phyloP scores from a whole-genome alignment of 2,888 invertebrate species.

The Bellardia pandia region DNA sequence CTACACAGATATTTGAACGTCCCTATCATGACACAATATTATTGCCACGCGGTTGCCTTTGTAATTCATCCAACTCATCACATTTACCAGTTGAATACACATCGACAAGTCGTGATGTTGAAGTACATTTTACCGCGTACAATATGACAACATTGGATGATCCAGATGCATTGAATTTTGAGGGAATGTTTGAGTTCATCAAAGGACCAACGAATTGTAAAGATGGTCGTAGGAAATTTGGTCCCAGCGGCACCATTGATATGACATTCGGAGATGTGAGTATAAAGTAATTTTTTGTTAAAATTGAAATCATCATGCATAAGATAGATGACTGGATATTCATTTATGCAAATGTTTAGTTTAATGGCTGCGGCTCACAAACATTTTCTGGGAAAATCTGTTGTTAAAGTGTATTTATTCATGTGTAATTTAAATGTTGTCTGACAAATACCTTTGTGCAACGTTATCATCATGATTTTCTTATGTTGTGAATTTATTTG shows the following conservation, averaged over 20 bases:
- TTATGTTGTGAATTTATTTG: slow-evolving; percentile 19
- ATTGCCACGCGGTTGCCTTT: slow-evolving; percentile 91
- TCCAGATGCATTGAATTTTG: slow-evolving; percentile 93
- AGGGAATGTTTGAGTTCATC: slow-evolving; percentile 93
- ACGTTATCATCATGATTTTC: not conserved
- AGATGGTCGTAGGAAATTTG: slow-evolving; percentile 88
- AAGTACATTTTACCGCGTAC: slow-evolving; percentile 91
- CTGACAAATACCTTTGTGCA: slow-evolving; percentile 12
- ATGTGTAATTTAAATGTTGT: slow-evolving; percentile 12
- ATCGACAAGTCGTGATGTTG: slow-evolving; percentile 90
- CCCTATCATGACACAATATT: slow-evolving; percentile 90
- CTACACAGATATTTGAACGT: slow-evolving; percentile 87
- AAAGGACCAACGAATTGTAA: slow-evolving; percentile 89
- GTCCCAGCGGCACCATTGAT: slow-evolving; percentile 91
- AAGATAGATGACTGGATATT: not conserved
- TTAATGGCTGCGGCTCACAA: not conserved
- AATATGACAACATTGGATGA: slow-evolving; percentile 94
- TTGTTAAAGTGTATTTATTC: slow-evolving; percentile 13
- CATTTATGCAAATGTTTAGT: slow-evolving; percentile 38
- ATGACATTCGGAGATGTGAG: slow-evolving; percentile 85
- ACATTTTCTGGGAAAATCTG: not conserved
- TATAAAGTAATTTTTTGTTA: slow-evolving; percentile 45
- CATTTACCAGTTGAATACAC: slow-evolving; percentile 90
- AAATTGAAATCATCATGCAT: not conserved
- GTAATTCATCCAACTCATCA: slow-evolving; percentile 86